These are phyloP conservation scores for Drosophila planitibia DNA, from an alignment of 2,888 invertebrate species.

Conservation along the genomic window DNA sequence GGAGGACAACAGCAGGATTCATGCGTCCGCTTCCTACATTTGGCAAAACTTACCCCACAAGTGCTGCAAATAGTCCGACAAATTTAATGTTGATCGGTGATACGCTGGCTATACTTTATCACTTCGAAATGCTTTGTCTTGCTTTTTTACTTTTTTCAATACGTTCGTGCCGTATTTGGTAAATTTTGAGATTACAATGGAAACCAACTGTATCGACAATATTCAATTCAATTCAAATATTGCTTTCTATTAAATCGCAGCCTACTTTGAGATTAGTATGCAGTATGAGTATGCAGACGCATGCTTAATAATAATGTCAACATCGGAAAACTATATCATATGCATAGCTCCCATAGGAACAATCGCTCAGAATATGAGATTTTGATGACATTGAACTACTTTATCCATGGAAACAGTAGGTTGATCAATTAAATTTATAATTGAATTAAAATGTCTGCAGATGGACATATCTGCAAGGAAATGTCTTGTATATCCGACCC, in stretches of 20 bases:
- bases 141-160: not conserved
- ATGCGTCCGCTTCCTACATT: not conserved
- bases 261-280: not conserved
- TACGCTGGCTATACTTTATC: not conserved
- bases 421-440: too few relatives aligned
- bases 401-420: too few relatives aligned
- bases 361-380: too few relatives aligned
- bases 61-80: not conserved
- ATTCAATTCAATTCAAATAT: not conserved
- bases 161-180: not conserved
- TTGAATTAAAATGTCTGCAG: too few relatives aligned
- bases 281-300: not conserved
- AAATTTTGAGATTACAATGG: not conserved
- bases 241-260: too few relatives aligned
- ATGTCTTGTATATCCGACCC: too few relatives aligned
- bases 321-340: too few relatives aligned
- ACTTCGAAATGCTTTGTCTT: not conserved
- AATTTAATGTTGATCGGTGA: slow-evolving; percentile 1
- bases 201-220: not conserved
- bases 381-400: too few relatives aligned
- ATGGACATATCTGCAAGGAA: too few relatives aligned
- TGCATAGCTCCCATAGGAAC: too few relatives aligned
- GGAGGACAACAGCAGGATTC: not conserved
- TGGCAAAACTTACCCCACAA: not conserved
- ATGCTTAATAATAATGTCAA: not conserved